A percentile compares a stretch with the other conserved stretches of the same genome.
These are phyloP conservation scores for Adoxophyes honmai DNA, from an alignment of 1,140 invertebrate species.

Conservation along the genomic window DNA sequence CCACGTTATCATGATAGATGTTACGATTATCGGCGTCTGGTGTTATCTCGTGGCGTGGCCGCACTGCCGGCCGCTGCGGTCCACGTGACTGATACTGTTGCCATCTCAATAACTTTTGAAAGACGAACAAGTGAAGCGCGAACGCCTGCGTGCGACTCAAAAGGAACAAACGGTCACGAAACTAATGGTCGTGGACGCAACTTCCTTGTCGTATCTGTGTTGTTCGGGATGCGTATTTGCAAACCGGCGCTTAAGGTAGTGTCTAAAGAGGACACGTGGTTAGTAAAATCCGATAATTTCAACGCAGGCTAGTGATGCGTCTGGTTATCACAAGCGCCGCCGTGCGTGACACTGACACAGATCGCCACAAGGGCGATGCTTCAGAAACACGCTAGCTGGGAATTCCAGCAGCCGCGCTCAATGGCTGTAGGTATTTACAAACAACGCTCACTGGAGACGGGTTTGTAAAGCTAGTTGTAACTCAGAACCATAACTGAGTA, in stretches of 20 bases:
- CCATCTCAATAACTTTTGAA: constrained; percentile 11
- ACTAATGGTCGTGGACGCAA: too few relatives aligned
- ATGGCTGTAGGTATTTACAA: background rate
- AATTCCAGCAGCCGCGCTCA: too few relatives aligned
- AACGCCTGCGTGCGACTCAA: background rate
- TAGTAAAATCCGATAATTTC: constrained; percentile 19
- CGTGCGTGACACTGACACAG: constrained; percentile 34
- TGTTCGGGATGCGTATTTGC: too few relatives aligned
- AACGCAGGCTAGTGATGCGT: constrained; percentile 25
- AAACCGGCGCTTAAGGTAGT: too few relatives aligned
- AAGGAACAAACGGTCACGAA: background rate
- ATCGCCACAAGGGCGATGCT: constrained; percentile 29
- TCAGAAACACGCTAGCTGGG: constrained; percentile 15
- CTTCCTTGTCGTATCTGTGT: too few relatives aligned
- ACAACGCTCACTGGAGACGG: background rate
- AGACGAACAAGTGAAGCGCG: background rate
- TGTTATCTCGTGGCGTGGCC: background rate
- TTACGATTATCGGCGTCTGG: background rate
- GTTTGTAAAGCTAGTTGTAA: background rate
- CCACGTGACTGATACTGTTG: constrained; percentile 3
- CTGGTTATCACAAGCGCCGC: constrained; percentile 23
- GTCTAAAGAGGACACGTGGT: too few relatives aligned
- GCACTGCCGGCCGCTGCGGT: background rate
- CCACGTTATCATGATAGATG: background rate
- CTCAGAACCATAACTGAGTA: too few relatives aligned